A percentile compares a stretch with the other conserved stretches of the same genome.
These are phyloP conservation scores for Peromyscus leucopus DNA, from an alignment of 2,113 vertebrate genomes.

Conservation along the genomic window DNA sequence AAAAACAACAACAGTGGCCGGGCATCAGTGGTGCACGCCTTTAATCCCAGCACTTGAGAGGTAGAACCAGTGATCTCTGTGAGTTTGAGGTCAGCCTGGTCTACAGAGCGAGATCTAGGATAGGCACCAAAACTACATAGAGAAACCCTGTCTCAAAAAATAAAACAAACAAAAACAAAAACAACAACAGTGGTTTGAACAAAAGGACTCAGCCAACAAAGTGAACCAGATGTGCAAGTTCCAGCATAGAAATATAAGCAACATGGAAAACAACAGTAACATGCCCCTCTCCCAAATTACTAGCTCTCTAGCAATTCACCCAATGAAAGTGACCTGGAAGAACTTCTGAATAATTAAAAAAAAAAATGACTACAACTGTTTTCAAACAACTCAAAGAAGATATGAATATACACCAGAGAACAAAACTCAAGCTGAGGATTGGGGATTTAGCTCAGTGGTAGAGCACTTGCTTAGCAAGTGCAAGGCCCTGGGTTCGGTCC, in stretches of 20 bases:
- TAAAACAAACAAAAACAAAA: no score
- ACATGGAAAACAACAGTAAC: neutral
- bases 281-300: neutral
- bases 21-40: no score
- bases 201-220: neutral
- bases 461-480: no score
- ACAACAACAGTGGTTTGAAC: neutral
- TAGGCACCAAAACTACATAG: no score
- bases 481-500: no score
- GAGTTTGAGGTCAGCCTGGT: no score
- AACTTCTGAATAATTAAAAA: neutral
- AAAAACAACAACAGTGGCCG: neutral
- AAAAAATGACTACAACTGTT: neutral
- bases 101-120: no score
- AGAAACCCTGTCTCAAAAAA: no score
- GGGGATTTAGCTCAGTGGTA: no score
- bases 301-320: neutral
- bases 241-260: neutral
- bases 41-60: no score
- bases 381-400: neutral
- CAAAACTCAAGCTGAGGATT: neutral
- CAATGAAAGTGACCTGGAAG: neutral
- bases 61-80: no score
- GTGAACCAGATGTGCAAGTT: neutral
- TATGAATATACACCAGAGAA: neutral